Conservation (phyloP, 2,888 invertebrate genomes). For the Limnephilus lunatus region DNA sequence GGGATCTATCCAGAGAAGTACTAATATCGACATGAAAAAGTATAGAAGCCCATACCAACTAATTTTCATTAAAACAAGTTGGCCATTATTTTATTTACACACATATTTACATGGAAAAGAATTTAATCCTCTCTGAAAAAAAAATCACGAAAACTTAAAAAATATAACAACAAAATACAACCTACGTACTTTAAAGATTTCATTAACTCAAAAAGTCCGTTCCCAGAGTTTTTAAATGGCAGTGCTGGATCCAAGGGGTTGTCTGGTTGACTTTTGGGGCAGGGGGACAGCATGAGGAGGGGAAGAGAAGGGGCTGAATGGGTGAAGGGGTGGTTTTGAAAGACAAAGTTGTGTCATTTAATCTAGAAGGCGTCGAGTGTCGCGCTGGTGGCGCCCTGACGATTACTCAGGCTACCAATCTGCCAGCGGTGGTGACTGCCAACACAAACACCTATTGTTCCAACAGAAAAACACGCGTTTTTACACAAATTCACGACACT, state of each 20-base stretch:
- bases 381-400: conserved; percentile 62
- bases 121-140: background rate
- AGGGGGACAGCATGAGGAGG: conserved; percentile 36
- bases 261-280: conserved; percentile 2
- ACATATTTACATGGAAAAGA: too few species aligned
- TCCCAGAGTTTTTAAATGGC: conserved; percentile 21
- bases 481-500: background rate
- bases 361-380: conserved; percentile 63
- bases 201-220: conserved; percentile 20
- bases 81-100: too few species aligned
- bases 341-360: conserved; percentile 67
- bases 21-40: too few species aligned
- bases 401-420: conserved; percentile 65
- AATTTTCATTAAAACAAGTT: too few species aligned
- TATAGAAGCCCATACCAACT: too few species aligned
- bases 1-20: too few species aligned
- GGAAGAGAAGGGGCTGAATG: conserved; percentile 1
- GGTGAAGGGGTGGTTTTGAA: conserved; percentile 54
- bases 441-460: conserved; percentile 39
- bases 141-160: background rate
- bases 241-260: background rate
- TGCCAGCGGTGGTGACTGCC: conserved; percentile 59
- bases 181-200: background rate
- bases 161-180: background rate
- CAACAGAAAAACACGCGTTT: background rate